These are phyloP conservation scores for Melitaea cinxia DNA, from an alignment of 1,140 invertebrate species.

Conservation along the genomic window DNA sequence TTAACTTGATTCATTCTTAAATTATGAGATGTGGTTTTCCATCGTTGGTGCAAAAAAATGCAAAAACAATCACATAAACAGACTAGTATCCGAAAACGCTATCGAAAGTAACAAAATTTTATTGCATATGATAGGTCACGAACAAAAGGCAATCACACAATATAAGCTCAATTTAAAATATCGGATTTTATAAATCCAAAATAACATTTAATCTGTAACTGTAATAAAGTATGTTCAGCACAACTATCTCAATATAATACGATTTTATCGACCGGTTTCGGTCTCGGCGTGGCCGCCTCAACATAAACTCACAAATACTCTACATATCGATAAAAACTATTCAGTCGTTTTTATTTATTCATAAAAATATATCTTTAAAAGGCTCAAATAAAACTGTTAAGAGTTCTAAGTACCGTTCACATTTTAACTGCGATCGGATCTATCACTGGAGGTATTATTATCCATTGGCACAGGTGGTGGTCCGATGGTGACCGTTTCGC, in stretches of 20 bases:
- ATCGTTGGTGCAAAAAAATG: slow-evolving; percentile 72
- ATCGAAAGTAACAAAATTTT: slow-evolving; percentile 71
- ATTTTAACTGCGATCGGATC: slow-evolving; percentile 54
- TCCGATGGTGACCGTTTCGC: slow-evolving; percentile 35
- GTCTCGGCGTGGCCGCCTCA: slow-evolving; percentile 56
- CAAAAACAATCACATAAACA: slow-evolving; percentile 78
- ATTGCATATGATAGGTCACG: slow-evolving; percentile 74
- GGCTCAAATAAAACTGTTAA: slow-evolving; percentile 77
- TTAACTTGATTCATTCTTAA: slow-evolving; percentile 69
- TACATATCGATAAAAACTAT: slow-evolving; percentile 79
- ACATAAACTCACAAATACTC: slow-evolving; percentile 78
- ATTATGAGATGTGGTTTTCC: slow-evolving; percentile 76
- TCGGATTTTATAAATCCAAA: slow-evolving; percentile 78
- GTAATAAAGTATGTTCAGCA: slow-evolving; percentile 67
- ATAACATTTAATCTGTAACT: slow-evolving; percentile 47
- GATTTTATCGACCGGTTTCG: slow-evolving; percentile 74
- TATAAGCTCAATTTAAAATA: slow-evolving; percentile 67
- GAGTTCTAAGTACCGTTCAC: slow-evolving; percentile 64
- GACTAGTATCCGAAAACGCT: slow-evolving; percentile 78
- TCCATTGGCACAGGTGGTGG: slow-evolving; percentile 50
- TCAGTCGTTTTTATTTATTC: slow-evolving; percentile 81
- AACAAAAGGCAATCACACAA: slow-evolving; percentile 69
- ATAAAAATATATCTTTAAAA: slow-evolving; percentile 81
- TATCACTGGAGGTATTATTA: slow-evolving; percentile 65
- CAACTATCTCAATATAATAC: slow-evolving; percentile 79